Evolutionary conservation across 1,140 invertebrate genomes (phyloP).

Genomic region (Dendroctonus ponderosae): DNA sequence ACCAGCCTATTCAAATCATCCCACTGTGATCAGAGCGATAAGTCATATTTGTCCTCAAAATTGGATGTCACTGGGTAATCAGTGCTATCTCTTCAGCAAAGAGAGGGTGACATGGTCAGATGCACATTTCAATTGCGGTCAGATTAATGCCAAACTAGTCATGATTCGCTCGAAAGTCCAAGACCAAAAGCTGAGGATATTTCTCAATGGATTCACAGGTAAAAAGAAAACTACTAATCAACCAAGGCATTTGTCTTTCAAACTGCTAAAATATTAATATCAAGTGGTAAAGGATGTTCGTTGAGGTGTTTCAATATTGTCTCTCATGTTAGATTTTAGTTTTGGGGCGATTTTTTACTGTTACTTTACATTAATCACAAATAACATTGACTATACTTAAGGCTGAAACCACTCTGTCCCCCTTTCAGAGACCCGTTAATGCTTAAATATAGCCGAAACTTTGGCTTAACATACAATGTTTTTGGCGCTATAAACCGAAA

Average conservation of each 20-base stretch:
- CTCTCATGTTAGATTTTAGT: no score
- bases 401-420: no score
- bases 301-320: no score
- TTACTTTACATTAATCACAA: no score
- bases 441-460: no score
- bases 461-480: no score
- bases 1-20: slow-evolving; percentile 3
- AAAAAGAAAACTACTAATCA: not conserved
- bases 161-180: slow-evolving; percentile 21
- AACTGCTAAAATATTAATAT: no score
- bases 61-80: slow-evolving; percentile 30
- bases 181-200: slow-evolving; percentile 30
- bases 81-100: slow-evolving; percentile 32
- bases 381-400: no score
- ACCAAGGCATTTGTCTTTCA: not conserved
- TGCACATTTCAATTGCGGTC: slow-evolving; percentile 28
- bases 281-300: no score
- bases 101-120: slow-evolving; percentile 26
- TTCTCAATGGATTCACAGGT: slow-evolving; percentile 32
- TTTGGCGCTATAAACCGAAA: no score
- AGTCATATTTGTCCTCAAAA: slow-evolving; percentile 32
- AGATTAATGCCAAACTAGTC: slow-evolving; percentile 29
- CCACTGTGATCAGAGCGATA: slow-evolving; percentile 4
- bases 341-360: no score
- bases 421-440: no score